Evolutionary conservation across 1,140 invertebrate genomes (phyloP), one percentile per base, ranked within the genome.

Genomic region (Euwallacea fornicatus): DNA sequence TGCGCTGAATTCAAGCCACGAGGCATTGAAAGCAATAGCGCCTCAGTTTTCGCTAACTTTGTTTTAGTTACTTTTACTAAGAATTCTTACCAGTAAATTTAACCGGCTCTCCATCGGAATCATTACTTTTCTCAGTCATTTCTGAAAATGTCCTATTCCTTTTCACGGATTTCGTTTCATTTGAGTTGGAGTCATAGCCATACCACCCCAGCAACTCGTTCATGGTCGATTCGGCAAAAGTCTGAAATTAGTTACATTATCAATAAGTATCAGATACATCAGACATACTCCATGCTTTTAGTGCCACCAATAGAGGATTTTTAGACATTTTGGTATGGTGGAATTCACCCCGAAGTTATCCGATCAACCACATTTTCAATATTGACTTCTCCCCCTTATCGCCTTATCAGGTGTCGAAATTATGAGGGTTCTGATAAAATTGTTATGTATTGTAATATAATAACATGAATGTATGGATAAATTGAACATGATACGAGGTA

Each of bases 141-240:
- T 72, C 75, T 10, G 76, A 76, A 64, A 75, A 64, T 6, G 75
- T 76, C 58, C 73, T 69, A 56, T 73, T 73, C 8, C 71, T 67
- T 50, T 50, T 54, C 44, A 60, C 15, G 50, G 62, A 46, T 66
- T 73, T 73, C 7, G 55, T n/a, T 74, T 82, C 77, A 74, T 84
- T 83, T 81, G 88, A 86, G 15, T 89, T 84, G 76, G 89, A 89
- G 73, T 91, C 91, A 79, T 94, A 95, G 0, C 93, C 93, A 81
- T 95, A 96, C 90, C 92, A 93, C 47, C 93, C 93, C 8, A 95
- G 83, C 63, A 95, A 83, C 79, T 96, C 93, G 76, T 94, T 95
- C 92, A 96, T 95, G 7, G 93, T 92, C 44, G 90, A 92, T 77
- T 94, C 91, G 0, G 93, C 93, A 80, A 92, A 95, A 81, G 94